Base-by-base conservation (phyloP, 2,797 vertebrate genomes). In the Scolopax bukidnonensis region DNA sequence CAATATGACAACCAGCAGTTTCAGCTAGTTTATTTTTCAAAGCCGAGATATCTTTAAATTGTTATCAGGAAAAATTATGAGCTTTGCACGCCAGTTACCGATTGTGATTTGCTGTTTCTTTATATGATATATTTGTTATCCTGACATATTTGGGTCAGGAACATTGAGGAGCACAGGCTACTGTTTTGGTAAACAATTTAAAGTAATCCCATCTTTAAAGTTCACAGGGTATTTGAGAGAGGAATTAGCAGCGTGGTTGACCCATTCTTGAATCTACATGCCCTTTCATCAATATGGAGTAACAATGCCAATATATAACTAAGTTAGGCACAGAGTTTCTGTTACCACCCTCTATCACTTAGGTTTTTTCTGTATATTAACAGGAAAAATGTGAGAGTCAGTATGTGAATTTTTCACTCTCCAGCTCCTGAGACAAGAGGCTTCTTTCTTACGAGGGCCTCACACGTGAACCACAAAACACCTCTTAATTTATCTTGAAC, bases 81-180 rank as follows among this genome's bases (percentile, higher is more conserved):
- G 79, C 53, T 28, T 93, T 20, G 11, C 51, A 92, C 10, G 65
- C 47, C 67, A 92, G 56, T 79, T 96, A 97, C 97, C 87, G 96
- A 95, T 67, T 86, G 28, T 94, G 91, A 97, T 97, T 97, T 96
- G 80, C 94, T 90, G 64, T 33, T 83, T 95, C 67, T 91, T 90
- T 77, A 40, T 69, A 56, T 4, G 23, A 95, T 70, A 84, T 81
- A 33, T 97, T 96, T 93, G 60, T 92, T 97, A 93, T 32, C 24
- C 19, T 89, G 96, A 97, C 94, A 95, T 87, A 96, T 97, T 92
- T 95, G 94, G 96, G 98, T 97, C 97, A 97, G 82, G 73, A 96
- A 79, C 59, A 82, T 12, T 40, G 70, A 96, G 79, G 91, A 97
- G 97, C 23, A 73, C 47, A 92, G 85, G 82, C 45, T 95, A 79